These are phyloP conservation scores for Myotis pilosus DNA, from an alignment of 2,797 vertebrate species.

Conservation along the genomic window DNA sequence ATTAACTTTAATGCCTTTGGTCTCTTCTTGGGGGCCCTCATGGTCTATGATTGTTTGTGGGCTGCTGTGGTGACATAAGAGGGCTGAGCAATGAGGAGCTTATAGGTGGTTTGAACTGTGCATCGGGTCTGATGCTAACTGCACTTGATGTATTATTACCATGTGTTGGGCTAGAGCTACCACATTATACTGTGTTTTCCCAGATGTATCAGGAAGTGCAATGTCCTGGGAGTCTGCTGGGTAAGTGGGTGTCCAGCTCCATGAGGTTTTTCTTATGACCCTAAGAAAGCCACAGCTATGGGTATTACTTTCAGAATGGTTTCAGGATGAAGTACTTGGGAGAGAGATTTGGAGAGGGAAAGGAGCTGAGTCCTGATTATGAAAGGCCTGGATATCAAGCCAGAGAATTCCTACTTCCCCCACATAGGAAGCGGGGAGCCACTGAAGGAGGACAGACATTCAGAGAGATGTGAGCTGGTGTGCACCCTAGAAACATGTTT, in stretches of 20 bases:
- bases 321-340: not conserved
- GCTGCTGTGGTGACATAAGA: not conserved
- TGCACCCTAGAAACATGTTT: not conserved
- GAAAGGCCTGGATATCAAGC: not conserved
- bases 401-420: not conserved
- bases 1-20: not conserved
- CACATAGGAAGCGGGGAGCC: no score
- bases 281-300: not conserved
- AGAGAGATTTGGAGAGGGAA: not conserved
- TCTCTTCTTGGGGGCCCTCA: not conserved
- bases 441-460: not conserved
- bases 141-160: no score
- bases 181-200: not conserved
- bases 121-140: no score
- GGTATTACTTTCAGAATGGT: not conserved
- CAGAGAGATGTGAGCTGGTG: not conserved
- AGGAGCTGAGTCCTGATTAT: not conserved
- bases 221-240: not conserved
- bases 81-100: not conserved
- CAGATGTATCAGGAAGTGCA: not conserved
- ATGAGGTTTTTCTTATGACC: not conserved
- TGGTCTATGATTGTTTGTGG: not conserved
- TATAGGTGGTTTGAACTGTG: not conserved
- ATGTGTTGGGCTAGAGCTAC: rapidly evolving
- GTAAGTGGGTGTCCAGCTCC: not conserved